Base-by-base conservation (phyloP, 2,888 invertebrate genomes). In the Aphodius sticticus region DNA sequence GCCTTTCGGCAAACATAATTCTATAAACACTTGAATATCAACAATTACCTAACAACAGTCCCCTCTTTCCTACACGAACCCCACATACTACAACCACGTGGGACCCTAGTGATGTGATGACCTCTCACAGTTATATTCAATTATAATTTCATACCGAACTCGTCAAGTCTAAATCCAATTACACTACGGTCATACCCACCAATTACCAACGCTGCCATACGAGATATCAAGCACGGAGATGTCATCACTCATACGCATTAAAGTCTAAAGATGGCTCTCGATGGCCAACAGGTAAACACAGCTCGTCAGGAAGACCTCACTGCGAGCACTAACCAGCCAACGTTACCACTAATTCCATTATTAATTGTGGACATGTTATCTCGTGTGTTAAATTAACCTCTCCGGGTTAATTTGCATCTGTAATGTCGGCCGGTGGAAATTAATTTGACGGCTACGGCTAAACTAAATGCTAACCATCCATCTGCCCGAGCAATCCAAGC, bases 391-490 rank as follows among this genome's bases (percentile, higher is more conserved):
- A 83, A 83, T 83, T 82, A 83, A 76, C 82, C 80, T 79, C 74
- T 74, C 74, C 78, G 80, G 82, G 83, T 83, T 83, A 83, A 83
- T 83, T 83, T 83, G 83, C 83, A 83, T 83, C 83, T 82, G 81
- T 82, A 83, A 83, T 83, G 81, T 80, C 12, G 53, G 53, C 53
- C 78, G 79, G 81, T 76, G 83, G 81, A 83, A 83, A 83, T 83
- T 83, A 83, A 83, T 83, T 83, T 83, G 83, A 83, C 83, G 82
- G 81, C 81, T 76, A 81, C 53, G 53, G 53, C 2, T 53, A 53
- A 53, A 53, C 53, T 53, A 53, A 53, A 53, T 53, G 53, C 9
- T 53, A 53, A 9, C 53, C 53, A 53, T 53, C 53, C 53, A 53
- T 53, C 53, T 53, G 53, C 53, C 53, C 12, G 9, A 53, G 12